A percentile compares a stretch with the other conserved stretches of the same genome.
These are phyloP conservation scores for Drosophila sordidapex DNA, from an alignment of 2,888 invertebrate genomes.

Conservation along the genomic window DNA sequence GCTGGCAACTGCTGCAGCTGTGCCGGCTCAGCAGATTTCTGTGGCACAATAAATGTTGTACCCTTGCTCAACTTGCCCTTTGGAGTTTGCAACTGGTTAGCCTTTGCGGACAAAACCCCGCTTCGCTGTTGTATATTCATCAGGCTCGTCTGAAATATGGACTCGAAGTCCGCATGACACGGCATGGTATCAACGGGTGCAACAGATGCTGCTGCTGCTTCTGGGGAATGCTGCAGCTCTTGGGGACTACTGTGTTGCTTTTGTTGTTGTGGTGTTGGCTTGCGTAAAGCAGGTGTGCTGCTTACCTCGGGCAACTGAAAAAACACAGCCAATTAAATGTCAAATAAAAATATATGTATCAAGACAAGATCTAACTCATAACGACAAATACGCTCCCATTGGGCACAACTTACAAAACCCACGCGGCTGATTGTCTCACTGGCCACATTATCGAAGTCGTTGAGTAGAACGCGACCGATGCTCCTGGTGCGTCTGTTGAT, in stretches of 20 bases:
- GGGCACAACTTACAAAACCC: conserved; percentile 26
- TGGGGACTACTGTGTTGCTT: neutral
- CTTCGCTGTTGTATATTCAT: neutral
- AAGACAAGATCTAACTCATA: neutral
- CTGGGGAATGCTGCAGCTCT: too few species aligned
- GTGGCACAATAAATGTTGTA: conserved; percentile 2
- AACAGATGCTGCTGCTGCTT: neutral
- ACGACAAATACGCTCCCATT: neutral
- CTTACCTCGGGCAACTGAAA: conserved; percentile 40
- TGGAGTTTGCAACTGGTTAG: neutral
- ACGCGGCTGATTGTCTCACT: neutral
- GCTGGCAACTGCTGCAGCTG: neutral
- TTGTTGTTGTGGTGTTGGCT: neutral
- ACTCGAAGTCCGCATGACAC: conserved; percentile 15
- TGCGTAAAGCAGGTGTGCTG: conserved; percentile 36
- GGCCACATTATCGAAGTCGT: neutral
- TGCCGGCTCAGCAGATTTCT: neutral
- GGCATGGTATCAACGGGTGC: neutral
- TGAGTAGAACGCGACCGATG: neutral
- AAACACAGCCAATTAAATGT: neutral
- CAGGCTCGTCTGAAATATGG: neutral
- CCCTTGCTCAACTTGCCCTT: neutral
- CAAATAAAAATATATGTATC: too few species aligned
- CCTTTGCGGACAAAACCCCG: too few species aligned
- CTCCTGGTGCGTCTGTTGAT: neutral